Conservation (phyloP, 2,888 invertebrate genomes). For the Diabrotica balteata region DNA sequence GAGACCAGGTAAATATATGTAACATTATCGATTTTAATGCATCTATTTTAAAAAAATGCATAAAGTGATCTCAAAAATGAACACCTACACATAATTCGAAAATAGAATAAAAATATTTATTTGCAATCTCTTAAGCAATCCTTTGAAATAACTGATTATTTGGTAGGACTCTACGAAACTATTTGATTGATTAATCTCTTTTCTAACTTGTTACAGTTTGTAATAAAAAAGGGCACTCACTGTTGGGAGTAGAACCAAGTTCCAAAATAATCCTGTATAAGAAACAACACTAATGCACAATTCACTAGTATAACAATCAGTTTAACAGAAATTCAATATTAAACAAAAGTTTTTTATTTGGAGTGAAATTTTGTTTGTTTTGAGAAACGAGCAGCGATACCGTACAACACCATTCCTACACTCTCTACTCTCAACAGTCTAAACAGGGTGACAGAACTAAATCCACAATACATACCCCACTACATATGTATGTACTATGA, state of each 20-base stretch:
- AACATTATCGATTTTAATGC: too few species aligned
- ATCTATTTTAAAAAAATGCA: neutral
- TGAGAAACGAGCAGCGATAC: constrained; percentile 8
- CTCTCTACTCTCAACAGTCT: neutral
- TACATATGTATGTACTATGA: too few species aligned
- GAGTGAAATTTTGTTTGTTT: constrained; percentile 20
- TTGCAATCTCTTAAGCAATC: neutral
- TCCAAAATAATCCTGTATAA: constrained; percentile 4
- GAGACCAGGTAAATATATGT: too few species aligned
- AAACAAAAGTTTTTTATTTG: constrained; percentile 9
- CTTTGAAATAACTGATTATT: too few species aligned
- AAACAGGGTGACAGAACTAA: too few species aligned
- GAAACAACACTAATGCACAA: neutral
- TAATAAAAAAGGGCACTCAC: neutral
- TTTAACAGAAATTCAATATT: constrained; percentile 1
- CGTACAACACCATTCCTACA: constrained; percentile 7
- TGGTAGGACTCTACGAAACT: neutral
- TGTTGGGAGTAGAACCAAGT: neutral
- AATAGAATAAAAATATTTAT: constrained; percentile 10
- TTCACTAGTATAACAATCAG: neutral
- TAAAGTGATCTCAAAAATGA: too few species aligned
- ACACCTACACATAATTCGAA: constrained; percentile 8
- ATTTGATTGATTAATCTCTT: neutral
- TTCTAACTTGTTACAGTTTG: neutral
- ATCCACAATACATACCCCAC: too few species aligned